These are phyloP conservation scores for Apamea monoglypha DNA, from an alignment of 2,888 invertebrate genomes.

Conservation along the genomic window DNA sequence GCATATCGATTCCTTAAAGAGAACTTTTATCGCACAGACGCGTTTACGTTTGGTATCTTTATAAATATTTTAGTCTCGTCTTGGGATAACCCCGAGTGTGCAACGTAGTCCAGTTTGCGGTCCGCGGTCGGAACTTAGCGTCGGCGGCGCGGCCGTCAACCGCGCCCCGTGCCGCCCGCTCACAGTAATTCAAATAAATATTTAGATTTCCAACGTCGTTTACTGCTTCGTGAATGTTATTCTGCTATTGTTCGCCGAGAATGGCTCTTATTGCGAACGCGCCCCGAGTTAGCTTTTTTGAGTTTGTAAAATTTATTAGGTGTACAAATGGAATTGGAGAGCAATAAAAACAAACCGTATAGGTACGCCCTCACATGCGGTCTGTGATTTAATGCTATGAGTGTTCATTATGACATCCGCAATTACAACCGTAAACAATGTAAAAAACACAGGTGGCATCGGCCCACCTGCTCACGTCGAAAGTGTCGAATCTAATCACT, in stretches of 20 bases:
- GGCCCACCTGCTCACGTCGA: conserved; percentile 79
- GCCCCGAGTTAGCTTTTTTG: conserved; percentile 67
- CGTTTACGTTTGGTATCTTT: conserved; percentile 64
- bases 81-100: conserved; percentile 68
- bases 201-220: conserved; percentile 78
- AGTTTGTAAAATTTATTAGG: conserved; percentile 78
- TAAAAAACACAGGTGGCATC: conserved; percentile 69
- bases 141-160: conserved; percentile 63
- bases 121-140: conserved; percentile 69
- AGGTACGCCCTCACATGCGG: conserved; percentile 40
- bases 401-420: conserved; percentile 53
- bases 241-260: conserved; percentile 75
- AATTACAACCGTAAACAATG: conserved; percentile 59
- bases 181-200: conserved; percentile 79
- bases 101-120: conserved; percentile 72
- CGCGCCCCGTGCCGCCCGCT: conserved; percentile 64
- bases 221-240: conserved; percentile 76
- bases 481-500: conserved; percentile 86
- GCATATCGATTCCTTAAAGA: conserved; percentile 57
- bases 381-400: conserved; percentile 59
- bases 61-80: conserved; percentile 74
- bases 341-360: conserved; percentile 67
- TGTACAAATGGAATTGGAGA: conserved; percentile 68
- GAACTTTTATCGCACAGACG: conserved; percentile 55
- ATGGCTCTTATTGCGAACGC: conserved; percentile 72